Percentiles rank a stretch among this genome's conserved stretches.
phyloP scores from a whole-genome alignment of 2,113 vertebrate genomes.

The Nerophis ophidion region DNA sequence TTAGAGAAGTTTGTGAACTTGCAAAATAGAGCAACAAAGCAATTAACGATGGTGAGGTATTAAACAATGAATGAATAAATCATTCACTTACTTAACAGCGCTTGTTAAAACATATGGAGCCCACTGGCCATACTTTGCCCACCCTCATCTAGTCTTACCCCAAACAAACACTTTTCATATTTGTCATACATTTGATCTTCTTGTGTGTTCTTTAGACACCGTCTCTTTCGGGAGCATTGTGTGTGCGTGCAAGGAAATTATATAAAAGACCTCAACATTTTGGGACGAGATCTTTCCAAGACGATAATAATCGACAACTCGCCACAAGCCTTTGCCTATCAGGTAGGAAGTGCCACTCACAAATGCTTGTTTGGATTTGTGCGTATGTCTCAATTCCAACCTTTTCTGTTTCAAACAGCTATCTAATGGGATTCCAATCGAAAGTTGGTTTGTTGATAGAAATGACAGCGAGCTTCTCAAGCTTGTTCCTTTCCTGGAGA shows the following conservation, averaged over 20 bases:
- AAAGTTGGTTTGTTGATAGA: slow-evolving; percentile 99
- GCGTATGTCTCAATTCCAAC: not conserved
- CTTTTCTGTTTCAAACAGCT: slow-evolving; percentile 68
- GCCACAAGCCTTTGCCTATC: slow-evolving; percentile 99
- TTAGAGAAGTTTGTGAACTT: no score
- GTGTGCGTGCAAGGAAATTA: slow-evolving; percentile 99
- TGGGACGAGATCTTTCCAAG: slow-evolving; percentile 97
- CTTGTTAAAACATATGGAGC: no score
- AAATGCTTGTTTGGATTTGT: no score
- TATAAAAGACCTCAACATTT: slow-evolving; percentile 97
- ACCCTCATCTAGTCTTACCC: no score
- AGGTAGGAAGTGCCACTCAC: slow-evolving; percentile 70
- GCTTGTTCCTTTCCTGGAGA: slow-evolving; percentile 97
- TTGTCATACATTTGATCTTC: not conserved
- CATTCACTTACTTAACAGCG: no score
- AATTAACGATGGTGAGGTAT: no score
- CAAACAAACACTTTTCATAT: no score
- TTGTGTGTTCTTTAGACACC: slow-evolving; percentile 72
- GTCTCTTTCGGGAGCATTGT: slow-evolving; percentile 97
- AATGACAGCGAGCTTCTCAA: slow-evolving; percentile 98
- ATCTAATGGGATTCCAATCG: slow-evolving; percentile 97
- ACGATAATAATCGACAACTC: slow-evolving; percentile 99
- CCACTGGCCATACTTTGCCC: no score
- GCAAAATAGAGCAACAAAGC: no score
- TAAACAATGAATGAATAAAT: no score